Base-by-base conservation (phyloP, 1,140 invertebrate species). In the Apis cerana region DNA sequence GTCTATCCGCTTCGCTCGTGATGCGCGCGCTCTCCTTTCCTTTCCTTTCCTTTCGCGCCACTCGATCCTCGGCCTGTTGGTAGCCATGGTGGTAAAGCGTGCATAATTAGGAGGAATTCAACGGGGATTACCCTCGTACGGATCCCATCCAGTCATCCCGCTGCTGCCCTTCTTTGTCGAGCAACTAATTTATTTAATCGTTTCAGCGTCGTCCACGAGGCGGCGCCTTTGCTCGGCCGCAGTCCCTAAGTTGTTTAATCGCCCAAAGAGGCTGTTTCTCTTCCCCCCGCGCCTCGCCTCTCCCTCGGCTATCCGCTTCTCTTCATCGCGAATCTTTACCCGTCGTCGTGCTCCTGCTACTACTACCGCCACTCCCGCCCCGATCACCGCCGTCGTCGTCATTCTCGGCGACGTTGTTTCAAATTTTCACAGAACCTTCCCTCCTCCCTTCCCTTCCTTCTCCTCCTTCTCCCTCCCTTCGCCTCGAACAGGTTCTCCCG, bases 41-140 rank as follows among this genome's bases (percentile, higher is more conserved):
- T 65, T 71, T 21, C n/a, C 70, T 17, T 71, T 50, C 59, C 52
- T 48, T 50, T 11, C 23, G 52, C 59, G 33, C 59, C 27, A 79
- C 61, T 62, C 68, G 59, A 61, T 68, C 69, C 50, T 62, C 78
- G n/a, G 76, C 75, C 83, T 89, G 83, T 89, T 43, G 89, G 89
- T 90, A 91, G 92, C 89, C 88, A 84, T 89, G 89, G 89, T 92
- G 92, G 90, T 89, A 93, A 93, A 93, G 91, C 93, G 92, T 93
- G 92, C 92, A 93, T 93, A 93, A 93, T 93, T 93, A 93, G 90
- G 91, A 92, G 90, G 92, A 93, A 93, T 93, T 93, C 92, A 93
- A 91, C 89, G 87, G 89, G 92, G 91, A 93, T 93, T 93, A 93
- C 91, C 91, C 90, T 91, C 89, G 87, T 92, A 91, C 86, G 92